These are phyloP conservation scores for Pimephales promelas DNA, from an alignment of 2,113 vertebrate genomes.

Conservation along the genomic window DNA sequence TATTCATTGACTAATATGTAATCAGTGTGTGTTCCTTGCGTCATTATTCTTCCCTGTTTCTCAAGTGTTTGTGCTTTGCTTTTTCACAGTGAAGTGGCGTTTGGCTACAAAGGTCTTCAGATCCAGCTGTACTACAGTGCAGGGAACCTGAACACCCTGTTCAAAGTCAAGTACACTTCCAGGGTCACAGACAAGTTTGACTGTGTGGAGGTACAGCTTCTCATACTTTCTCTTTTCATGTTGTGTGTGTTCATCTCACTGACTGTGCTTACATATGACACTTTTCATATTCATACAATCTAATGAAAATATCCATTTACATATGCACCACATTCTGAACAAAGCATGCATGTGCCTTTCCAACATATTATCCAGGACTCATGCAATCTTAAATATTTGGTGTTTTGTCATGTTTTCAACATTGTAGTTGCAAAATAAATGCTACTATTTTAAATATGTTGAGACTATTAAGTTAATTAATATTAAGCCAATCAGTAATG, in stretches of 20 bases:
- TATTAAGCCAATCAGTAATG: background rate
- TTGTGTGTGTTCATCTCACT: background rate
- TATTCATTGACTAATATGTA: background rate
- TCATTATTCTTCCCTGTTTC: background rate
- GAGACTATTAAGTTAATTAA: background rate
- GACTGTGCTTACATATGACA: background rate
- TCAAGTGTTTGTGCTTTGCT: conserved; percentile 30
- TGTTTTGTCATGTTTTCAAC: background rate
- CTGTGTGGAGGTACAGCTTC: conserved; percentile 88
- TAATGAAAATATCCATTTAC: background rate
- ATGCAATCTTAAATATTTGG: background rate
- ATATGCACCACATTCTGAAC: background rate
- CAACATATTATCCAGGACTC: background rate
- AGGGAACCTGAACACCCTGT: conserved; percentile 91
- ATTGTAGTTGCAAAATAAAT: background rate
- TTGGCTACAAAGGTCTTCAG: conserved; percentile 97
- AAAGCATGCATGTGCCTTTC: background rate
- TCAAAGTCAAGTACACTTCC: conserved; percentile 90
- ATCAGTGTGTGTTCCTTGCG: background rate
- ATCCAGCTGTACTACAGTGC: conserved; percentile 93
- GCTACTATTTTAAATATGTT: background rate
- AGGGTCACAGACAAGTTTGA: conserved; percentile 94
- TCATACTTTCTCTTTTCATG: background rate
- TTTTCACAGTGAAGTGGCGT: conserved; percentile 88
- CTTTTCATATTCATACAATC: background rate